These are phyloP conservation scores for Hycleus phaleratus DNA, from an alignment of 1,140 invertebrate genomes.

Conservation along the genomic window DNA sequence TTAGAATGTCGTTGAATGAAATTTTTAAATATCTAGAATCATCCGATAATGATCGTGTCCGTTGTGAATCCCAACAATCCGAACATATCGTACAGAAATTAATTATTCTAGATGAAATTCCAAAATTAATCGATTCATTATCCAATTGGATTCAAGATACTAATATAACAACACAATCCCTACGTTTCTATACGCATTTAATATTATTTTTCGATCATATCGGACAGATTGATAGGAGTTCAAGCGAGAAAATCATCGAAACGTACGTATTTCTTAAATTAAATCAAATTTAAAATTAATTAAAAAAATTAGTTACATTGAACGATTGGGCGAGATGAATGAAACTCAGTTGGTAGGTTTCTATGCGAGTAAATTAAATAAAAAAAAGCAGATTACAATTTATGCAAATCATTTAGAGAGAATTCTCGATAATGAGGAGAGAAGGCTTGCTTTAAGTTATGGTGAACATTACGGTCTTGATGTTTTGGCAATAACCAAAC, in stretches of 20 bases:
- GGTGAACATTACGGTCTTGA: slow-evolving; percentile 72
- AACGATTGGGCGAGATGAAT: slow-evolving; percentile 60
- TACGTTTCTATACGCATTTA: slow-evolving; percentile 78
- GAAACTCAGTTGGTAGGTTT: slow-evolving; percentile 75
- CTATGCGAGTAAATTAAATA: slow-evolving; percentile 71
- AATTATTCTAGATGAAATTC: slow-evolving; percentile 65
- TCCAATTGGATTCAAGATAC: slow-evolving; percentile 36
- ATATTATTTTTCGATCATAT: slow-evolving; percentile 74
- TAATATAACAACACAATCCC: slow-evolving; percentile 47
- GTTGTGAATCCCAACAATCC: slow-evolving; percentile 47
- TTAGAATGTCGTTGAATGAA: slow-evolving; percentile 59
- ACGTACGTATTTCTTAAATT: slow-evolving; percentile 49
- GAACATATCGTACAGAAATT: slow-evolving; percentile 68
- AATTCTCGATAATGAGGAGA: slow-evolving; percentile 56
- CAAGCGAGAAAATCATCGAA: slow-evolving; percentile 66
- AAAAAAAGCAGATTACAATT: slow-evolving; percentile 59
- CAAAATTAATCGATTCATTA: slow-evolving; percentile 54
- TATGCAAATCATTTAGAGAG: slow-evolving; percentile 74
- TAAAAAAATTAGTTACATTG: slow-evolving; percentile 44
- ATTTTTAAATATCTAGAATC: slow-evolving; percentile 58
- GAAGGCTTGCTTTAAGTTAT: slow-evolving; percentile 51
- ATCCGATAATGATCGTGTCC: slow-evolving; percentile 46
- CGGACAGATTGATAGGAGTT: slow-evolving; percentile 59
- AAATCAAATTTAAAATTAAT: background rate
- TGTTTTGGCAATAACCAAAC: slow-evolving; percentile 72